Evolutionary conservation across 2,113 vertebrate species (phyloP).

Genomic region (Pungitius pungitius): DNA sequence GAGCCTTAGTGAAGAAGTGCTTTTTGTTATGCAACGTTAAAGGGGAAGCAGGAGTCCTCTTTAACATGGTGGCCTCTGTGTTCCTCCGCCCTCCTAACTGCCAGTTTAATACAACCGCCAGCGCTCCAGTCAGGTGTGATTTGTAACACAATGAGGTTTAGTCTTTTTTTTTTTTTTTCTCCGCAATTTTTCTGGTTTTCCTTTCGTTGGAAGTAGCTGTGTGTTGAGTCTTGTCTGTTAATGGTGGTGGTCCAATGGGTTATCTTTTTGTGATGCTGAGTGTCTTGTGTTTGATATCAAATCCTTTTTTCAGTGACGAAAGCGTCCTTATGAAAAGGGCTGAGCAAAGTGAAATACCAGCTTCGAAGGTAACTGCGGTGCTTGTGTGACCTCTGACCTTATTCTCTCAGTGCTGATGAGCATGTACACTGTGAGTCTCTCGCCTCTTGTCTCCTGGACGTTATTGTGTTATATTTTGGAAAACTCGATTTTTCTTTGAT

Average conservation of each 20-base stretch:
- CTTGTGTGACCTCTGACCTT: conserved; percentile 84
- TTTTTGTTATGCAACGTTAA: conserved; percentile 31
- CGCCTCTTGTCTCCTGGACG: conserved; percentile 37
- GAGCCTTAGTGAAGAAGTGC: conserved; percentile 25
- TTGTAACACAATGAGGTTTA: background rate
- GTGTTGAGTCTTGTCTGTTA: conserved; percentile 8
- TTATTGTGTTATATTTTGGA: conserved; percentile 55
- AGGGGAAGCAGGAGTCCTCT: background rate
- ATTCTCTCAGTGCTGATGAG: conserved; percentile 83
- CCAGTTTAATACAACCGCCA: background rate
- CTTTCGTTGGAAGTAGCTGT: background rate
- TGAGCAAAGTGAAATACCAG: background rate
- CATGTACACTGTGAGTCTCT: conserved; percentile 73
- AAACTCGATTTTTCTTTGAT: conserved; percentile 56
- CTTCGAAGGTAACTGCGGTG: conserved; percentile 57
- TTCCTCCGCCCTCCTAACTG: background rate
- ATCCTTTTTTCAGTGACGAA: background rate
- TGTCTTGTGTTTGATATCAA: background rate
- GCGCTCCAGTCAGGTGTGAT: background rate
- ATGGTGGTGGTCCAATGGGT: background rate
- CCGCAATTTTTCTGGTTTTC: background rate
- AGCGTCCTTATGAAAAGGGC: background rate
- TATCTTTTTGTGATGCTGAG: too few species aligned
- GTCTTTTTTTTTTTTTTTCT: too few species aligned
- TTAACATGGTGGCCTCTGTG: conserved; percentile 23